These are phyloP conservation scores for Odocoileus hemionus DNA, from an alignment of 2,113 vertebrate genomes.

Conservation along the genomic window DNA sequence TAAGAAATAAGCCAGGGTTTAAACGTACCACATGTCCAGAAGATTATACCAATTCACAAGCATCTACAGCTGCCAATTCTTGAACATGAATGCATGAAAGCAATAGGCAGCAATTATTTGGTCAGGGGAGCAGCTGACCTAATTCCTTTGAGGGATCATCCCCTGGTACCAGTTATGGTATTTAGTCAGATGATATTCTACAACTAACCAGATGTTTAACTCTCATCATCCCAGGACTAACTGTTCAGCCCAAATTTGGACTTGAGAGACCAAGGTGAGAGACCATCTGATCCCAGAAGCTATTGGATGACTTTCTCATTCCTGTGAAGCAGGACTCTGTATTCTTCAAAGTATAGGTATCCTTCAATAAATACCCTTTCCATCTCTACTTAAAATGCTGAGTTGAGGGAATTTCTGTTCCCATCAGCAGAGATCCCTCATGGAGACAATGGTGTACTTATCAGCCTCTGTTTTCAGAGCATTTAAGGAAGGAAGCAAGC, in stretches of 20 bases:
- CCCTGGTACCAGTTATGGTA: background rate
- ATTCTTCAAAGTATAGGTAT: background rate
- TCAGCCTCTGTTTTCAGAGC: background rate
- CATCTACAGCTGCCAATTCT: background rate
- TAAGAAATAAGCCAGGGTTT: background rate
- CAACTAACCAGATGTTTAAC: background rate
- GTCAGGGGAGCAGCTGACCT: background rate
- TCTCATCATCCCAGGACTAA: background rate
- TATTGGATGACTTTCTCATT: background rate
- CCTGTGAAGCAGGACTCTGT: background rate
- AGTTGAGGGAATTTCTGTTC: background rate
- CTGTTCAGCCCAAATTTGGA: background rate
- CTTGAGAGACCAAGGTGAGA: background rate
- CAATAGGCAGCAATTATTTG: background rate
- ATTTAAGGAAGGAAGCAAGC: conserved; percentile 2
- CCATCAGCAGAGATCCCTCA: background rate
- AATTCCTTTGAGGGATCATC: background rate
- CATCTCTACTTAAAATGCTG: background rate
- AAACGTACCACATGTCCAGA: background rate
- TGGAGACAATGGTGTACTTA: background rate
- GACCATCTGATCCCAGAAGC: background rate
- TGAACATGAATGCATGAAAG: background rate
- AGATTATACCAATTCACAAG: background rate
- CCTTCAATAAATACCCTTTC: background rate
- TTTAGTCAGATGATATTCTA: background rate